A percentile compares a stretch with the other conserved stretches of the same genome.
Conservation (phyloP, 2,888 invertebrate species). For the Kryphioiulus occultus region DNA sequence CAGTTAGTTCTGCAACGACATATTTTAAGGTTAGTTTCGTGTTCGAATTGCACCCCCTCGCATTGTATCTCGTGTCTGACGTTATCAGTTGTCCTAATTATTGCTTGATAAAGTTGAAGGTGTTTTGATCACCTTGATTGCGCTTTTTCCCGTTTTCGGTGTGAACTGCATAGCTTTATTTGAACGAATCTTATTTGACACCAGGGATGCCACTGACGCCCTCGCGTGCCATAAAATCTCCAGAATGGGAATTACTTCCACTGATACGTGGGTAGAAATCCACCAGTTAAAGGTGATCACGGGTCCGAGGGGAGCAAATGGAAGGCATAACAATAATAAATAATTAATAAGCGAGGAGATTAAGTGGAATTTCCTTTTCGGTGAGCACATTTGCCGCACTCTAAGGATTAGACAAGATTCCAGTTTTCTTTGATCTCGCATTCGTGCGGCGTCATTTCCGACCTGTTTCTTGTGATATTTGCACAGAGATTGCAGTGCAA, state of each 20-base stretch:
- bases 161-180: not conserved
- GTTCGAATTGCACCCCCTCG: too few relatives aligned
- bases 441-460: not conserved
- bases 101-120: not conserved
- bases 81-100: not conserved
- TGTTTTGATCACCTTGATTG: not conserved
- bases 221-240: not conserved
- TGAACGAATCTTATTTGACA: not conserved
- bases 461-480: not conserved
- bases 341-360: not conserved
- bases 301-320: not conserved
- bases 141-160: not conserved
- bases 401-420: constrained; percentile 13
- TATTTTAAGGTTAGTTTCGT: too few relatives aligned
- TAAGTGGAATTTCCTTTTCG: not conserved
- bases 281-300: not conserved
- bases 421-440: not conserved
- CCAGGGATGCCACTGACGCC: not conserved
- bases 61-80: not conserved
- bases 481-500: not conserved
- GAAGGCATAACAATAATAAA: not conserved
- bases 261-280: not conserved
- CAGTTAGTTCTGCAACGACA: too few relatives aligned
- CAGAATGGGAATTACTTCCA: not conserved
- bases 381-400: not conserved